phyloP scores from a whole-genome alignment of 2,113 vertebrate genomes.

The Tachysurus fulvidraco region DNA sequence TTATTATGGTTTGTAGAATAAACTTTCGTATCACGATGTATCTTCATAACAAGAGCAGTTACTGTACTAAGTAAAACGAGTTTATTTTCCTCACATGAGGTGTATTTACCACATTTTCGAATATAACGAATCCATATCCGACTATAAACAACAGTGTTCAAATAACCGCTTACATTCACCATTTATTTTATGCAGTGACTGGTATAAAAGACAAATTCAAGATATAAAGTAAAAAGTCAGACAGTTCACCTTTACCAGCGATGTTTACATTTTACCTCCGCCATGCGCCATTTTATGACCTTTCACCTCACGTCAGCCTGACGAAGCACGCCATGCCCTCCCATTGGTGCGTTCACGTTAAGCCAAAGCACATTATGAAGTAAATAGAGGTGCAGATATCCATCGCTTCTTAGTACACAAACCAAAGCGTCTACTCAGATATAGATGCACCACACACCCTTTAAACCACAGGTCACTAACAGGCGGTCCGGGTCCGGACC shows the following conservation, averaged over 20 bases:
- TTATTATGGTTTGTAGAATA: background rate
- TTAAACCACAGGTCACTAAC: too few relatives aligned
- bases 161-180: background rate
- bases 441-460: background rate
- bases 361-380: background rate
- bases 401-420: background rate
- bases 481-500: too few relatives aligned
- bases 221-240: background rate
- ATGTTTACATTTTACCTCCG: conserved; percentile 31
- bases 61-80: background rate
- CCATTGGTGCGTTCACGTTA: conserved; percentile 59
- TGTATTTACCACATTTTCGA: background rate
- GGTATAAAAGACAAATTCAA: background rate
- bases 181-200: background rate
- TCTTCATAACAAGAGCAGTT: background rate
- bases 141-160: background rate
- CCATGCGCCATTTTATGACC: conserved; percentile 39
- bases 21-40: background rate
- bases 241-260: background rate
- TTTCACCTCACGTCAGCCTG: conserved; percentile 21
- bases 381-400: background rate
- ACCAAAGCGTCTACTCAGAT: background rate
- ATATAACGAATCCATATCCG: background rate
- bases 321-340: conserved; percentile 20
- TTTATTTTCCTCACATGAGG: background rate